A percentile compares a stretch with the other conserved stretches of the same genome.
These are phyloP conservation scores for Microplitis mediator DNA, from an alignment of 1,140 invertebrate genomes.

Conservation along the genomic window DNA sequence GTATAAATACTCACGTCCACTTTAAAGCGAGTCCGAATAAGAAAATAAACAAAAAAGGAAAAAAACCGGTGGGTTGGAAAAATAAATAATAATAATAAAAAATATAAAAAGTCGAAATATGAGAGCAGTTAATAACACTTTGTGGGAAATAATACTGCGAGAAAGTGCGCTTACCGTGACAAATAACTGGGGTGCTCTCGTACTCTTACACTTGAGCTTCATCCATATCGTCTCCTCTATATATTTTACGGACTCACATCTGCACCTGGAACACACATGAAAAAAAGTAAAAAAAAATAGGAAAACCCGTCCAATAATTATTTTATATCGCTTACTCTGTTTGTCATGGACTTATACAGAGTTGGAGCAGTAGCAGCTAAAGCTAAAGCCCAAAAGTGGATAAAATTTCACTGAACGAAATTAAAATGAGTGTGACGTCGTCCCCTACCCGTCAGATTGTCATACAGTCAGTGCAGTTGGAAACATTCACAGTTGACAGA, in stretches of 20 bases:
- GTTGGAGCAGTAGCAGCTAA: too few species aligned
- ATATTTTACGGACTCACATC: conserved; percentile 35
- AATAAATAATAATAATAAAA: conserved; percentile 43
- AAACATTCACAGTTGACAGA: conserved; percentile 31
- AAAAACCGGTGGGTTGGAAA: conserved; percentile 31
- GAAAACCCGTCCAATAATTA: not conserved
- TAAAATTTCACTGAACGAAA: not conserved
- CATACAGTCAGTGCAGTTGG: conserved; percentile 12
- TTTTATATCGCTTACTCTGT: too few species aligned
- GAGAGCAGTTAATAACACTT: conserved; percentile 64
- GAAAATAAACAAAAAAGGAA: conserved; percentile 12
- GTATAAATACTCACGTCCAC: conserved; percentile 5
- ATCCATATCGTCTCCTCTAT: conserved; percentile 15
- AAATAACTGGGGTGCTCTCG: conserved; percentile 55
- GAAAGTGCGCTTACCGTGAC: conserved; percentile 61
- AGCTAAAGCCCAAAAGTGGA: not conserved
- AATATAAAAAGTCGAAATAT: conserved; percentile 60
- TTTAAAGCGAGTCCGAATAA: not conserved
- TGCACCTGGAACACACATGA: conserved; percentile 13
- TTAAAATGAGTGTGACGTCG: not conserved
- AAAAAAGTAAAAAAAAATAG: not conserved
- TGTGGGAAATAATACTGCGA: conserved; percentile 63
- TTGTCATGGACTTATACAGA: too few species aligned
- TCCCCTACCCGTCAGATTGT: not conserved
- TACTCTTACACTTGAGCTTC: conserved; percentile 33